Percentiles rank a stretch among this genome's conserved stretches.
Evolutionary conservation across 2,888 invertebrate genomes (phyloP).

Genomic region (Bugulina stolonifera): DNA sequence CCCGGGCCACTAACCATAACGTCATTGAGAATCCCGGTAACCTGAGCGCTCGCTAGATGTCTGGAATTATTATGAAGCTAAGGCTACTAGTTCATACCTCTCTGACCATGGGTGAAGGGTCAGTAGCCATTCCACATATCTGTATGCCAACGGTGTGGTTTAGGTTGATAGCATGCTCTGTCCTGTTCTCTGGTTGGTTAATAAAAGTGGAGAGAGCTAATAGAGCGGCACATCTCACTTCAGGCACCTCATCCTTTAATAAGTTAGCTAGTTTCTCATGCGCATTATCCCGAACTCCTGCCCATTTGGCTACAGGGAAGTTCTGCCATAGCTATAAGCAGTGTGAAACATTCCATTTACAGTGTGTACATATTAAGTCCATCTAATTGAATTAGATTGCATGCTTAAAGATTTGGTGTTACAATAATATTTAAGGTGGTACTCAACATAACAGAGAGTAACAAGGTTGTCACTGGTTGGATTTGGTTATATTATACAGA

Average conservation of each 20-base stretch:
- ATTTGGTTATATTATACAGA: too few species aligned
- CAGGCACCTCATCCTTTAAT: constrained; percentile 74
- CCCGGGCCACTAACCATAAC: too few species aligned
- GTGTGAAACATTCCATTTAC: too few species aligned
- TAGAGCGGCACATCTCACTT: constrained; percentile 87
- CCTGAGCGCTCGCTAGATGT: too few species aligned
- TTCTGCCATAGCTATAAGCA: constrained; percentile 48
- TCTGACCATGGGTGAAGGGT: constrained; percentile 83
- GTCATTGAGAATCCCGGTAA: too few species aligned
- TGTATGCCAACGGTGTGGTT: constrained; percentile 87
- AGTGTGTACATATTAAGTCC: background rate
- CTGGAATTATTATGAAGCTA: too few species aligned
- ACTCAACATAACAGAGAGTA: too few species aligned
- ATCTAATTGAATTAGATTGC: background rate
- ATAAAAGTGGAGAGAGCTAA: constrained; percentile 91
- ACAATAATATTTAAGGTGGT: too few species aligned
- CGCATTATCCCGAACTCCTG: constrained; percentile 89
- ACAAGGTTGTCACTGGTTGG: too few species aligned
- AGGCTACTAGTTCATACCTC: constrained; percentile 57
- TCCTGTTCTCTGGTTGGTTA: constrained; percentile 69
- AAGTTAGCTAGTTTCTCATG: constrained; percentile 85
- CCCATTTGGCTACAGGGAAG: constrained; percentile 63
- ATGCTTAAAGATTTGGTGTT: too few species aligned
- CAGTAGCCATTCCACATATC: constrained; percentile 69
- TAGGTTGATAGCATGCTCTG: constrained; percentile 87